These are phyloP conservation scores for Chrysodeixis includens DNA, from an alignment of 2,888 invertebrate species.

Conservation along the genomic window DNA sequence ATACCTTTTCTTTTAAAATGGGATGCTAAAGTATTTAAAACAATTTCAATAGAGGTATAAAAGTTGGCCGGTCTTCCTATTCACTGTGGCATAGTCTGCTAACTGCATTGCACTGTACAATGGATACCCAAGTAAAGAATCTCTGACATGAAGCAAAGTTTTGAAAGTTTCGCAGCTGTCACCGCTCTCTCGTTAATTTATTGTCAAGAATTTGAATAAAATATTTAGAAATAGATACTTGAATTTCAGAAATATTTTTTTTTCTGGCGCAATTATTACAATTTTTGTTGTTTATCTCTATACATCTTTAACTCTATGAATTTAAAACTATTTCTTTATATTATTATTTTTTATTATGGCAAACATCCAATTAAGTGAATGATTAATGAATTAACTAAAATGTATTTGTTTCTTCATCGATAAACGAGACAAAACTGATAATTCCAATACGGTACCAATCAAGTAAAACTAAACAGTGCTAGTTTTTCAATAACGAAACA, in stretches of 20 bases:
- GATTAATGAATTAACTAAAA: no score
- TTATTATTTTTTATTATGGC: no score
- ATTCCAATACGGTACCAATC: no score
- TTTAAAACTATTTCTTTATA: no score
- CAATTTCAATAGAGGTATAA: conserved; percentile 57
- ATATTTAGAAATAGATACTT: conserved; percentile 5
- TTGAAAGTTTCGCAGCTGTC: conserved; percentile 40
- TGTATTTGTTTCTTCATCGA: no score
- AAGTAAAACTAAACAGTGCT: neutral
- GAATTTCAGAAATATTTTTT: conserved; percentile 19
- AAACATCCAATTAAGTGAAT: no score
- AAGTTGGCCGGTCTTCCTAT: conserved; percentile 46
- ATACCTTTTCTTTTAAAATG: conserved; percentile 14
- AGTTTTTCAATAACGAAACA: neutral
- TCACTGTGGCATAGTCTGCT: conserved; percentile 29
- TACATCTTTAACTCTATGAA: no score
- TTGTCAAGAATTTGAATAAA: conserved; percentile 37
- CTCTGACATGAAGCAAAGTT: conserved; percentile 43
- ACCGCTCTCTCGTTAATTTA: conserved; percentile 23
- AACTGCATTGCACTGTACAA: conserved; percentile 47
- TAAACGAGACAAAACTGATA: no score
- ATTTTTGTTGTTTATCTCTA: no score
- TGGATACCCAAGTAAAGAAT: conserved; percentile 45
- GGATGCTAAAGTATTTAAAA: conserved; percentile 48
- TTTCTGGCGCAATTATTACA: no score